Evolutionary conservation across 2,888 invertebrate genomes (phyloP).

Genomic region (Phragmatobia fuliginosa): DNA sequence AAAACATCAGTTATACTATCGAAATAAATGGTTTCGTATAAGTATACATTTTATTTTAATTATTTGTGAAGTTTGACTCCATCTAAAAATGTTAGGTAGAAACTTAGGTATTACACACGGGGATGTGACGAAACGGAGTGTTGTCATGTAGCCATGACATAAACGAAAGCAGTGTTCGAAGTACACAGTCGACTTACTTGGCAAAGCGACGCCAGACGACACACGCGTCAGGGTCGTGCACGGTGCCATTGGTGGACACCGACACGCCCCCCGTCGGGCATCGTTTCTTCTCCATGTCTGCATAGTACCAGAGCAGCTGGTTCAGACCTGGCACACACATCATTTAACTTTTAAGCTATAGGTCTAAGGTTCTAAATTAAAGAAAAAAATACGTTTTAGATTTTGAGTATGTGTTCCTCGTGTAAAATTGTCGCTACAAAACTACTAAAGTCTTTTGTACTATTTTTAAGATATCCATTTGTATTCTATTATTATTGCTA

Average conservation of each 20-base stretch:
- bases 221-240: conserved; percentile 91
- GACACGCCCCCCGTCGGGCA: conserved; percentile 87
- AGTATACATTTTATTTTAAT: background rate
- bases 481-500: too few relatives aligned
- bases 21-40: background rate
- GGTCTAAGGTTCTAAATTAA: too few relatives aligned
- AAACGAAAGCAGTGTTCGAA: background rate
- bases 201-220: conserved; percentile 95
- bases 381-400: too few relatives aligned
- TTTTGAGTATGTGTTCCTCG: too few relatives aligned
- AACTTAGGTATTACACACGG: background rate
- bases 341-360: too few relatives aligned
- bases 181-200: conserved; percentile 86
- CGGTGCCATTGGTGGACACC: conserved; percentile 76
- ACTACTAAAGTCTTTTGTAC: too few relatives aligned
- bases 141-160: background rate
- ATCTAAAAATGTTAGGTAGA: background rate
- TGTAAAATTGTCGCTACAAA: too few relatives aligned
- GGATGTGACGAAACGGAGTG: background rate
- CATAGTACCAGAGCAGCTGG: conserved; percentile 96
- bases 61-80: background rate
- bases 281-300: conserved; percentile 94
- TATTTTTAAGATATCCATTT: too few relatives aligned
- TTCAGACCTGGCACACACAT: conserved; percentile 89
- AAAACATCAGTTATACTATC: conserved; percentile 6